These are phyloP conservation scores for Chirona hameri DNA, from an alignment of 2,888 invertebrate genomes.

Conservation along the genomic window DNA sequence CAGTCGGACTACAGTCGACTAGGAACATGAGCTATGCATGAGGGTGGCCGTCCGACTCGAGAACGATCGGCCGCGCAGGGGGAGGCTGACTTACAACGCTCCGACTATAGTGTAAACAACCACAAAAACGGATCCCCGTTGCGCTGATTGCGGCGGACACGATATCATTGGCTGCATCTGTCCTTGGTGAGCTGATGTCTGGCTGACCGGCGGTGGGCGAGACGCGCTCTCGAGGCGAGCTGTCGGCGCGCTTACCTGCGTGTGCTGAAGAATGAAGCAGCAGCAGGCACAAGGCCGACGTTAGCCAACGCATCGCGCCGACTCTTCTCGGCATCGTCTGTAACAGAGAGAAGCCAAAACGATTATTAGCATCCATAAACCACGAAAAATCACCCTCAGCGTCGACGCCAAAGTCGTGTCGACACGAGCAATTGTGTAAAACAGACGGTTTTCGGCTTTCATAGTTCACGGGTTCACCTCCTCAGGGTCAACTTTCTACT, in stretches of 20 bases:
- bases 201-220: no score
- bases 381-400: background rate
- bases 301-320: background rate
- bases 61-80: no score
- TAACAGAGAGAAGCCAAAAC: background rate
- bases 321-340: background rate
- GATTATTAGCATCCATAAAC: background rate
- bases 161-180: no score
- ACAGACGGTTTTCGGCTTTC: background rate
- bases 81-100: no score
- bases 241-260: background rate
- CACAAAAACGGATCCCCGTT: no score
- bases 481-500: constrained; percentile 8
- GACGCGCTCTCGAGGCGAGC: no score
- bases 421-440: constrained; percentile 10
- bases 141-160: no score
- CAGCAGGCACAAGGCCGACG: background rate
- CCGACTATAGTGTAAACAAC: no score
- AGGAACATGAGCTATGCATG: no score
- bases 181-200: no score
- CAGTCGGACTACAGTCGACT: no score
- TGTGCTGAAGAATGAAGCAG: background rate
- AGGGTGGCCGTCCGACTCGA: no score
- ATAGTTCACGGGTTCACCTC: background rate
- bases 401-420: background rate